These are phyloP conservation scores for Zonotrichia leucophrys DNA, from an alignment of 2,113 vertebrate species.

Conservation along the genomic window DNA sequence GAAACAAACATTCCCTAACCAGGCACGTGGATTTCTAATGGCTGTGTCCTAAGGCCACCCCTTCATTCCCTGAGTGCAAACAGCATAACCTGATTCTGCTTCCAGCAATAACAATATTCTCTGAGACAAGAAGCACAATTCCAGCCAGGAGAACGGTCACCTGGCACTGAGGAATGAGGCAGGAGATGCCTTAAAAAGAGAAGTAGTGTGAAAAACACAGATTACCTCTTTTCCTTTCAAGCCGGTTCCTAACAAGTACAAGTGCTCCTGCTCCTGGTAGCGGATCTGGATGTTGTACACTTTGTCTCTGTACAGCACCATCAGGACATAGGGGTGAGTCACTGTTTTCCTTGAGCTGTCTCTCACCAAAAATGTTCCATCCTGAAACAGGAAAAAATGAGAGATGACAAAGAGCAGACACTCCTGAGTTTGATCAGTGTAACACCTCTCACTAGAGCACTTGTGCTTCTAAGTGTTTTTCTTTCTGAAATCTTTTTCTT, in stretches of 20 bases:
- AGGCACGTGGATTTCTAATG: background rate
- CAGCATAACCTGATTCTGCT: background rate
- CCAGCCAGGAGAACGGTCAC: background rate
- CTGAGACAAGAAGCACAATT: background rate
- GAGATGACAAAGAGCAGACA: background rate
- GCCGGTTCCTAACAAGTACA: conserved; percentile 87
- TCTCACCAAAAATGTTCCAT: conserved; percentile 92
- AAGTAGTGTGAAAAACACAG: background rate
- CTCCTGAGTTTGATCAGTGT: background rate
- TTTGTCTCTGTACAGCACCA: conserved; percentile 92
- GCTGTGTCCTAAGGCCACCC: background rate
- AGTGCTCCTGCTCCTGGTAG: conserved; percentile 73
- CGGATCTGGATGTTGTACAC: conserved; percentile 97
- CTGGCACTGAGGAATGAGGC: background rate
- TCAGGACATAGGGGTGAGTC: conserved; percentile 89
- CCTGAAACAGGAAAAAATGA: conserved; percentile 72
- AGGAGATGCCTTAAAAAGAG: background rate
- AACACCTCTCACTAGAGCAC: background rate
- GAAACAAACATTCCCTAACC: background rate
- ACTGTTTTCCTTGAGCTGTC: conserved; percentile 86
- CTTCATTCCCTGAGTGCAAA: background rate
- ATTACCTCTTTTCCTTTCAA: conserved; percentile 90
- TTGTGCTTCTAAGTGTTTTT: background rate
- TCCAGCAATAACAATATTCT: background rate
- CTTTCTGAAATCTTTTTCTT: background rate